phyloP scores from a whole-genome alignment of 2,888 invertebrate species.

The Pegoplata infirma region DNA sequence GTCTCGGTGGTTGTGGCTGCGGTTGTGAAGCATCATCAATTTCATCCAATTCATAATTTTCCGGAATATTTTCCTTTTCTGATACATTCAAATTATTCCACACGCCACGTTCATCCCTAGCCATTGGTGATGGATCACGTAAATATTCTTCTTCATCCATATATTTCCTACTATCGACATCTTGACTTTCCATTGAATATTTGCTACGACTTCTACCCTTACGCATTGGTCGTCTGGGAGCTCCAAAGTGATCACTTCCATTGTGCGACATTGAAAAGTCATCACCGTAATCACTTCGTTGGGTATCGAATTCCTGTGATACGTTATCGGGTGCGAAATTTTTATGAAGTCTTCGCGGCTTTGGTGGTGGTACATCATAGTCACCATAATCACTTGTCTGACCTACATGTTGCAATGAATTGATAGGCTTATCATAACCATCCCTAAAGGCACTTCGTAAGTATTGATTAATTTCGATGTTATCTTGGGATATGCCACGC shows the following conservation, averaged over 20 bases:
- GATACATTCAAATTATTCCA: constrained; percentile 68
- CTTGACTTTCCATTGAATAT: constrained; percentile 77
- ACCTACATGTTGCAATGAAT: constrained; percentile 83
- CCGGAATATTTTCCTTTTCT: constrained; percentile 57
- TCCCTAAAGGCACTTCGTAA: constrained; percentile 89
- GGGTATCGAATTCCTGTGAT: constrained; percentile 72
- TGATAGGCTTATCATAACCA: constrained; percentile 81
- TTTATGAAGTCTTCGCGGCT: constrained; percentile 74
- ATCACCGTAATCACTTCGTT: constrained; percentile 74
- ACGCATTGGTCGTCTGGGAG: constrained; percentile 80
- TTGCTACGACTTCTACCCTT: constrained; percentile 77
- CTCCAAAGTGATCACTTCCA: constrained; percentile 73
- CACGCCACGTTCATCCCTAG: constrained; percentile 64
- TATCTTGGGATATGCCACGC: constrained; percentile 88
- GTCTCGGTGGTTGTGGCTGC: constrained; percentile 77
- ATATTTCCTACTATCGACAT: constrained; percentile 67
- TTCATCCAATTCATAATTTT: constrained; percentile 48
- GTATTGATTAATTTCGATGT: constrained; percentile 88
- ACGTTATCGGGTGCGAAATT: constrained; percentile 72
- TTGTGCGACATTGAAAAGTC: constrained; percentile 76
- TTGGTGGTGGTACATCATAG: constrained; percentile 77
- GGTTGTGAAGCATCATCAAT: constrained; percentile 67
- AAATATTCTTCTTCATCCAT: constrained; percentile 77
- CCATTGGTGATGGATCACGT: constrained; percentile 67
- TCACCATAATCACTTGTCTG: constrained; percentile 71